phyloP scores from a whole-genome alignment of 2,888 invertebrate genomes.

The Neuroscelio doddi region DNA sequence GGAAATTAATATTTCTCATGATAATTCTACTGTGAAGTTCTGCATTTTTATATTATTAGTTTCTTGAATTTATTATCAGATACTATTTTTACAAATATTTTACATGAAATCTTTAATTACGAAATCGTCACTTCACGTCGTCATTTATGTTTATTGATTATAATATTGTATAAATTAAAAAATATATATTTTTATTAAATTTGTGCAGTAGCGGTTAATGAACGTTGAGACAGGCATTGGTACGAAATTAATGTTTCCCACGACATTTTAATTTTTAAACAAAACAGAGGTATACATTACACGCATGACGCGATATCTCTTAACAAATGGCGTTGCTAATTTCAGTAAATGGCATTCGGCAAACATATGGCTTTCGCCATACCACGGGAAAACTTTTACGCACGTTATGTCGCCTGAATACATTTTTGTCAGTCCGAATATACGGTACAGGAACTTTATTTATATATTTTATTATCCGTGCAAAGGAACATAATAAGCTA shows the following conservation, averaged over 20 bases:
- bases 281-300: slow-evolving; percentile 35
- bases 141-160: no score
- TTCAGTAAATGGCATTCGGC: slow-evolving; percentile 45
- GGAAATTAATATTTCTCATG: no score
- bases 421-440: slow-evolving; percentile 7
- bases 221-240: slow-evolving; percentile 31
- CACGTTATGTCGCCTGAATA: slow-evolving; percentile 14
- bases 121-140: no score
- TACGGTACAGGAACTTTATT: slow-evolving; percentile 10
- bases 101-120: no score
- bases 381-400: slow-evolving; percentile 27
- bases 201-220: slow-evolving; percentile 21
- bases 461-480: slow-evolving; percentile 24
- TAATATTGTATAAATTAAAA: no score
- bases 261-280: slow-evolving; percentile 39
- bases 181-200: no score
- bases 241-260: slow-evolving; percentile 36
- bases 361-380: slow-evolving; percentile 39
- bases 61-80: no score
- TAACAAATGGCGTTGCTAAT: slow-evolving; percentile 43
- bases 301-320: slow-evolving; percentile 32
- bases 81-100: no score
- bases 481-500: no score
- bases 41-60: no score
- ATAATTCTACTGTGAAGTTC: no score